These are phyloP conservation scores for Nemopilema nomurai DNA, from an alignment of 30 jellyfish, hydroid and myxozoan genomes.

Conservation along the genomic window DNA sequence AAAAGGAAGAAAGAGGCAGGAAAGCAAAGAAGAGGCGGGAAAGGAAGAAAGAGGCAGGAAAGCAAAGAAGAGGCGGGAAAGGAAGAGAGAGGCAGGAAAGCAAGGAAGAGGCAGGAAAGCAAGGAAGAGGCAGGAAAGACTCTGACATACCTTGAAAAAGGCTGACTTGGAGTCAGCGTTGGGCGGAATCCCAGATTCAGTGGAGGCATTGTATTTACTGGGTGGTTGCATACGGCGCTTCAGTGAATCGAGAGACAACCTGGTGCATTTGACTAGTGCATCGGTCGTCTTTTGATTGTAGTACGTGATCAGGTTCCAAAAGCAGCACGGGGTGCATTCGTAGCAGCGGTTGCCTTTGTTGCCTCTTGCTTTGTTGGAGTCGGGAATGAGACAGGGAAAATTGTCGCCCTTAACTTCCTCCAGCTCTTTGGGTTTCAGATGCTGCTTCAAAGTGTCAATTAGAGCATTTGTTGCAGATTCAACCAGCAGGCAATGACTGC, in stretches of 20 bases:
- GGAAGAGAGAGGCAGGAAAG: not conserved
- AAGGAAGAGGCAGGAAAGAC: not conserved
- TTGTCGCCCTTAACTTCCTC: conserved; percentile 53
- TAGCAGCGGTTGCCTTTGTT: conserved; percentile 85
- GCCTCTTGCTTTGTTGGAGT: conserved; percentile 74
- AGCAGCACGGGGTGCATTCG: conserved; percentile 85
- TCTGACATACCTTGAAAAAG: conserved; percentile 61
- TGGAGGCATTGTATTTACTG: conserved; percentile 53
- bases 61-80: not conserved
- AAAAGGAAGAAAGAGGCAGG: not conserved
- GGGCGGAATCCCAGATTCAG: conserved; percentile 40
- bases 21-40: not conserved
- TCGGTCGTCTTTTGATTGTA: conserved; percentile 76
- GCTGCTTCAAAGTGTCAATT: conserved; percentile 61
- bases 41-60: not conserved
- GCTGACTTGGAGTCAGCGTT: conserved; percentile 62
- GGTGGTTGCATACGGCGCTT: conserved; percentile 75
- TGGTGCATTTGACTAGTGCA: conserved; percentile 76
- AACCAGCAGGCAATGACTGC: conserved; percentile 66
- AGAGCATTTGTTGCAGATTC: conserved; percentile 73
- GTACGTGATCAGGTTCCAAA: conserved; percentile 76
- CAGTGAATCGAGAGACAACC: conserved; percentile 72
- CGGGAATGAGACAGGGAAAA: conserved; percentile 80
- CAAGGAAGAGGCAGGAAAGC: not conserved
- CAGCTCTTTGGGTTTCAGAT: conserved; percentile 71